phyloP scores from a whole-genome alignment of 2,797 vertebrate genomes.

The Mastacembelus armatus region DNA sequence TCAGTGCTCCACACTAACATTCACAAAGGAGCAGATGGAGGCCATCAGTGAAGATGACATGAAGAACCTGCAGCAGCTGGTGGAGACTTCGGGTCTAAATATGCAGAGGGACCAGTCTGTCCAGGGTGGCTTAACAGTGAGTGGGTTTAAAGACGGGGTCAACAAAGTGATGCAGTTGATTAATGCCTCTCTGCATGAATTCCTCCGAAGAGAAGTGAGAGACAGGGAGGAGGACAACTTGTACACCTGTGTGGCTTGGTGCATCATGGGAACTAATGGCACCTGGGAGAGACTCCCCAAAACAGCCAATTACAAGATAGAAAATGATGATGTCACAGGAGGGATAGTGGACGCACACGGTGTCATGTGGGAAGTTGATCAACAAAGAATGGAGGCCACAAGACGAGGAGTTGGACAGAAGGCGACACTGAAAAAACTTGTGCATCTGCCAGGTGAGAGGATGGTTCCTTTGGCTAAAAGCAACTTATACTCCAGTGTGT shows the following conservation, averaged over 20 bases:
- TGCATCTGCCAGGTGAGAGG: conserved; percentile 62
- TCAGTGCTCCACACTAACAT: conserved; percentile 49
- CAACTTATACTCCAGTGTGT: too few relatives aligned
- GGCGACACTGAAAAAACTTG: conserved; percentile 61
- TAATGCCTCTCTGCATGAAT: neutral
- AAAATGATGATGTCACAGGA: neutral
- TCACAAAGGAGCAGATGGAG: conserved; percentile 37
- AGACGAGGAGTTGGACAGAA: fast-evolving
- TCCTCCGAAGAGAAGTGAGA: conserved; percentile 3
- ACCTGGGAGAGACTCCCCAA: conserved; percentile 72
- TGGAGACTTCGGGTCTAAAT: conserved; percentile 32
- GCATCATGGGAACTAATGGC: conserved; percentile 48
- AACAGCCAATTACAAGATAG: conserved; percentile 64
- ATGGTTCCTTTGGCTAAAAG: neutral
- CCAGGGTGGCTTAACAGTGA: conserved; percentile 31
- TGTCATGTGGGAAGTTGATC: conserved; percentile 52
- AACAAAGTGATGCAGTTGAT: conserved; percentile 27
- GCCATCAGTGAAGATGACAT: conserved; percentile 16
- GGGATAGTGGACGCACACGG: conserved; percentile 62
- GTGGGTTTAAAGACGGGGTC: conserved; percentile 64
- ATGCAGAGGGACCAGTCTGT: neutral
- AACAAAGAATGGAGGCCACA: conserved; percentile 32
- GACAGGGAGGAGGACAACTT: conserved; percentile 49
- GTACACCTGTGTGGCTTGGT: conserved; percentile 64
- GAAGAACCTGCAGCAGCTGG: conserved; percentile 3